Base-by-base conservation (phyloP, 2,113 vertebrate genomes). In the Phoenicopterus ruber region DNA sequence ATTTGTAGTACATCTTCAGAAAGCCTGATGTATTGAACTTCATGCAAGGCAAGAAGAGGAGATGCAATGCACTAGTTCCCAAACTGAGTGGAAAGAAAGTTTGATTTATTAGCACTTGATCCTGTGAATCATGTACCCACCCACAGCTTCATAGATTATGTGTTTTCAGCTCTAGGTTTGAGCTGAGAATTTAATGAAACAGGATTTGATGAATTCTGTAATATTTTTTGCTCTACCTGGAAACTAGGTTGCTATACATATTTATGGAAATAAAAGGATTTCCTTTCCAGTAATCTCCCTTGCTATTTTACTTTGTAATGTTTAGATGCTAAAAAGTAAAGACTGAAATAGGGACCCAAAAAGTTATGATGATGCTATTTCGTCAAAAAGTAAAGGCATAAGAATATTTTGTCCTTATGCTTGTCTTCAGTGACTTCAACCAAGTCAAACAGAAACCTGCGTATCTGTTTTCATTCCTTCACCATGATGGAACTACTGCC, bases 71-170 rank as follows among this genome's bases (percentile, higher is more conserved):
- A 65, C 36, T 78, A 32, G 17, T 44, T 91, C 40, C 49, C 61
- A 91, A 94, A 94, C 25, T 24, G 49, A 71, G 12, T 40, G 61
- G 74, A 85, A 89, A 86, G 36, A n/a, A 74, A 91, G 59, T 87
- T 66, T 95, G 63, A 89, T 97, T 93, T 91, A 94, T 96, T 77
- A 92, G 61, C 69, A 79, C 21, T 38, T 50, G 36, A 55, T 81
- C 89, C 38, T 93, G 58, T 93, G 94, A 96, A 84, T 98, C 89
- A 95, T 70, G 49, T 61, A 70, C 38, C 73, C 88, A 89, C 91
- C 87, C 89, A 94, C 92, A 94, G 67, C 40, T 90, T 83, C 80
- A 54, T 14, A 91, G 91, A 90, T 96, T 69, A 92, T 78, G 19
- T 88, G 36, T 73, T 74, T 87, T 61, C 46, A 81, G n/a, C 72